Evolutionary conservation across 2,888 invertebrate species (phyloP).

Genomic region (Caenorhabditis drosophilae): DNA sequence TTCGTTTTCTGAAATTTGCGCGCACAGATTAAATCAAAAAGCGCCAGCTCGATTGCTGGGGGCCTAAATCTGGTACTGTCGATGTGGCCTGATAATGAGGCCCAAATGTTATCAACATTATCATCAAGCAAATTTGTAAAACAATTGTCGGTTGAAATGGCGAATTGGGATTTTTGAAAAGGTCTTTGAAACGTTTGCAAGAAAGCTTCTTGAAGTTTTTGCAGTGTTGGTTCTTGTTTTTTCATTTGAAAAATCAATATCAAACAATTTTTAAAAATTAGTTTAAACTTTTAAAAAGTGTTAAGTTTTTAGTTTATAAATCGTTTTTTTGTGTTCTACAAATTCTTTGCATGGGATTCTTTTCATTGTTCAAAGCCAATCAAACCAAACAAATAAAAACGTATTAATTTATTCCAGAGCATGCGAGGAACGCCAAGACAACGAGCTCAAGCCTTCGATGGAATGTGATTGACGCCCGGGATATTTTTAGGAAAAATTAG

Average conservation of each 20-base stretch:
- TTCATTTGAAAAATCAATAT: no score
- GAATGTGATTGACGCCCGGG: conserved; percentile 75
- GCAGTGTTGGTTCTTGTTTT: no score
- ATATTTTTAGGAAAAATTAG: background rate
- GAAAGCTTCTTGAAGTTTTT: no score
- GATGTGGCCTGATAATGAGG: no score
- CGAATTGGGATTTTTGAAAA: background rate
- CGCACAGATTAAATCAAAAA: conserved; percentile 45
- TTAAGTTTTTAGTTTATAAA: background rate
- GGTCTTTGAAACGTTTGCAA: conserved; percentile 2
- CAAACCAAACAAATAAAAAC: no score
- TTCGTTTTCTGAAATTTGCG: background rate
- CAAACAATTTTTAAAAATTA: no score
- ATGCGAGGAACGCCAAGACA: conserved; percentile 92
- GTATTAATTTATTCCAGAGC: conserved; percentile 73
- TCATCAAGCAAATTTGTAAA: background rate
- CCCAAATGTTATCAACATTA: conserved; percentile 9
- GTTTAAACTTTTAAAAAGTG: no score
- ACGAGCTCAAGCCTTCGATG: conserved; percentile 93
- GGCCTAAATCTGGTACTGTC: background rate
- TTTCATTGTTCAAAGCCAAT: no score
- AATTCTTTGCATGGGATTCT: no score
- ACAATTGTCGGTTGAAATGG: background rate
- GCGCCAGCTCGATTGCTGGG: conserved; percentile 38
- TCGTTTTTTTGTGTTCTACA: background rate